These are phyloP conservation scores for Hypercompe scribonia DNA, from an alignment of 2,888 invertebrate genomes.

Conservation along the genomic window DNA sequence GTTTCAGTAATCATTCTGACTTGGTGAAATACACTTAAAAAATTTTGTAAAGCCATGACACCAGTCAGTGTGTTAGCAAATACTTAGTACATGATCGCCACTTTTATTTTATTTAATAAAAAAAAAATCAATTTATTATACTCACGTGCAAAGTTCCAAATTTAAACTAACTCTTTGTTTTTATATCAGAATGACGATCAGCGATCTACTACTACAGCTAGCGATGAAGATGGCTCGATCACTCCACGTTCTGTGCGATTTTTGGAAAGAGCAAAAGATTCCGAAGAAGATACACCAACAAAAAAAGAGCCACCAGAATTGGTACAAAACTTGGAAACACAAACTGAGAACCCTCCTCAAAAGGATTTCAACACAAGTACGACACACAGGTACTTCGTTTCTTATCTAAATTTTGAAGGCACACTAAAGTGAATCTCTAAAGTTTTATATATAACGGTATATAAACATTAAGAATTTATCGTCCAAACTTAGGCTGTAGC, in stretches of 20 bases:
- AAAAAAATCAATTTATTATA: too few relatives aligned
- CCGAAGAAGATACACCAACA: conserved; percentile 70
- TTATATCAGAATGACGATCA: conserved; percentile 74
- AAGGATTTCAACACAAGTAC: conserved; percentile 62
- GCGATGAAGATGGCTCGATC: conserved; percentile 87
- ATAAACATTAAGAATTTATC: neutral
- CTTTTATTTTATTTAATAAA: too few relatives aligned
- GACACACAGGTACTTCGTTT: conserved; percentile 63
- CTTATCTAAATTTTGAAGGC: neutral
- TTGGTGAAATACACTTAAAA: too few relatives aligned
- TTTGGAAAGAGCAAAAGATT: conserved; percentile 81
- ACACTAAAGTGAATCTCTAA: neutral
- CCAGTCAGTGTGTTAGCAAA: too few relatives aligned
- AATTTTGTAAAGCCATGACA: too few relatives aligned
- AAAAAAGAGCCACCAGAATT: conserved; percentile 54
- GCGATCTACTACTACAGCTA: conserved; percentile 76
- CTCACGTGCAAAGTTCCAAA: too few relatives aligned
- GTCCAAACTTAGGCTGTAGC: neutral
- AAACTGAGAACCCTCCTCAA: conserved; percentile 57
- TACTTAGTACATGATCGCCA: too few relatives aligned
- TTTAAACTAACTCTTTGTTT: too few relatives aligned
- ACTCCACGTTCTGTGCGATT: conserved; percentile 89
- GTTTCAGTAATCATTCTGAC: too few relatives aligned
- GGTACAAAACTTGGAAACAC: conserved; percentile 36
- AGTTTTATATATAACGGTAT: neutral